Evolutionary conservation across 1,140 invertebrate species (phyloP), one percentile per base, ranked within the genome.

Genomic region (Camponotus pennsylvanicus): DNA sequence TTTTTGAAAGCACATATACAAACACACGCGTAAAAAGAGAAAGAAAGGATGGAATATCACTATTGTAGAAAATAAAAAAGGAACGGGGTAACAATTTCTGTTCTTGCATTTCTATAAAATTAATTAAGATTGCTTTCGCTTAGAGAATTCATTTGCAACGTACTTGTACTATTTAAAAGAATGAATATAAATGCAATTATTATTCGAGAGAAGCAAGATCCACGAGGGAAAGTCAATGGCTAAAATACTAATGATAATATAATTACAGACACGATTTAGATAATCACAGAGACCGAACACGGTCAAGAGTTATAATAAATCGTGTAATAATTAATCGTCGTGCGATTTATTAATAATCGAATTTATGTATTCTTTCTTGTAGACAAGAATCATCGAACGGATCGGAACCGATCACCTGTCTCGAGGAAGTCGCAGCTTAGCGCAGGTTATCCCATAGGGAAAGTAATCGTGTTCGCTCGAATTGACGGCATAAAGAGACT

Each of bases 81-180:
- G 27, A 52, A 42, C 6, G 3, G 0, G 34, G 21, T 9, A 27
- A 15, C 0, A 21, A 55, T 37, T 34, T 18, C 8, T 55, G 8
- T 37, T n/a, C 42, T 61, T 27, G 40, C 40, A 8, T 37, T 80
- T 89, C 55, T 63, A 63, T 57, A 80, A 90, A 88, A 90, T 86
- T 84, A 87, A 89, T 85, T 37, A 77, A 63, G 57, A 85, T 55
- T 79, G 61, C 40, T 45, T 52, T 80, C 34, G 18, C 40, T 71
- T 27, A 40, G 37, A 45, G 27, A 82, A 73, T 73, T 82, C 32
- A 40, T 37, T 32, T 15, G 27, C n/a, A 21, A 82, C 40, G 18
- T 40, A 59, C 64, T 59, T 52, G 45, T 21, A n/a, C 21, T 3
- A 15, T 59, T 4, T 18, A 67, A 37, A 4, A 55, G 52, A 27